Base-by-base conservation (phyloP, 2,113 vertebrate species). In the Gnathonemus longibarbis region DNA sequence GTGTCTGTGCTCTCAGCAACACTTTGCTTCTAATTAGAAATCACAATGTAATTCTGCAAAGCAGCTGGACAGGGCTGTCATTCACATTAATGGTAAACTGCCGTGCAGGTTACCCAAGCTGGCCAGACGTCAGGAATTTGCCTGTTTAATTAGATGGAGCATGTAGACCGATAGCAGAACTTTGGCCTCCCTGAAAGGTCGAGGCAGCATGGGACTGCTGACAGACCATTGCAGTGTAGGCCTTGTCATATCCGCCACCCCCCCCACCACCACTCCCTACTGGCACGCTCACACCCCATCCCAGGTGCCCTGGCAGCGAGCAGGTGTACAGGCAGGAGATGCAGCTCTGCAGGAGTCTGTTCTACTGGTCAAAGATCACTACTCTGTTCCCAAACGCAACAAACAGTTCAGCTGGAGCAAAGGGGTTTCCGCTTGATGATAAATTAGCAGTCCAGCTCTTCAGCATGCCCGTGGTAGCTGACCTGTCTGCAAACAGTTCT, bases 11-110 rank as follows among this genome's bases (percentile, higher is more conserved):
- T 87, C 91, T 77, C 91, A 92, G 89, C 56, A 88, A 91, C 89
- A 90, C 77, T 83, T 91, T 87, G 90, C 91, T 58, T 89, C 2
- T 94, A 93, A 95, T 94, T 94, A 94, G 90, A 86, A 92, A 84
- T 89, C 92, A 88, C 90, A 88, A 52, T 58, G 87, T 91, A 70
- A 89, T 90, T 88, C 90, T 90, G 84, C 66, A 89, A 93, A 91
- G 84, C 92, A 93, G 90, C 87, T 88, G 90, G 91, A 2, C 80
- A 83, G n/a, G 31, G 90, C 90, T 62, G 66, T 21, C 39, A 21
- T 21, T 83, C 31, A 48, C 53, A 52, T 62, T 88, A 50, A 42
- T 17, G 35, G 24, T 56, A 42, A 31, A 17, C 53, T n/a, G 88
- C 90, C 77, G 35, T 89, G 49, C 48, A 90, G 35, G 62, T 42